Base-by-base conservation (phyloP, 2,113 vertebrate genomes). In the Meleagris gallopavo region DNA sequence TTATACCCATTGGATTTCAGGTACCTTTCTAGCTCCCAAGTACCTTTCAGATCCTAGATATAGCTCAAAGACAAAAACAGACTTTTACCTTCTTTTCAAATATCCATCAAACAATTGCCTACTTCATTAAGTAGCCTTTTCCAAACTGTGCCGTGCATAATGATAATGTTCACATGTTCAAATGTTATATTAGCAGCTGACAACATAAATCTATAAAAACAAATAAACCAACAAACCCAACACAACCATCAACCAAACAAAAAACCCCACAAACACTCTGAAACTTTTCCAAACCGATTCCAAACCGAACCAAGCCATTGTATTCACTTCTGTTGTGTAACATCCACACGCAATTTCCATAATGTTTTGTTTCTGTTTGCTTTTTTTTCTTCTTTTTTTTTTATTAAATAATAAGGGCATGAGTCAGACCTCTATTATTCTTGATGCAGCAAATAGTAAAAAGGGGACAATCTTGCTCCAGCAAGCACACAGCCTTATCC, bases 11-110 rank as follows among this genome's bases (percentile, higher is more conserved):
- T 75, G 66, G 30, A 95, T 93, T 96, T 91, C 90, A 93, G 83
- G 88, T 70, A 88, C 21, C 48, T 93, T 82, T 93, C 93, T 75
- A 95, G 76, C 34, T 92, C 76, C 75, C 86, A 82, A 93, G 90
- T 77, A 19, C 43, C 36, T 83, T 95, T 88, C 69, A 91, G 43
- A 87, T 86, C 62, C 76, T 71, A 62, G 43, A 77, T 43, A 76
- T 34, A 6, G 60, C 84, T 93, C 40, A 65, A 20, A 79, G 50
- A 83, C 81, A 67, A 55, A 9, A 0, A 11, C 43, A 43, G 38
- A 46, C 34, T 86, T 67, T 13, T 24, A 7, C 4, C 72, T 79
- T 40, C 52, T 71, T 95, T 94, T 34, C 20, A 90, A 90, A 36
- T 86, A 67, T 89, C 75, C 74, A 22, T 83, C 69, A 94, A 89